Conservation (phyloP, 23 tunicate species). For the Halocynthia aurantium region DNA sequence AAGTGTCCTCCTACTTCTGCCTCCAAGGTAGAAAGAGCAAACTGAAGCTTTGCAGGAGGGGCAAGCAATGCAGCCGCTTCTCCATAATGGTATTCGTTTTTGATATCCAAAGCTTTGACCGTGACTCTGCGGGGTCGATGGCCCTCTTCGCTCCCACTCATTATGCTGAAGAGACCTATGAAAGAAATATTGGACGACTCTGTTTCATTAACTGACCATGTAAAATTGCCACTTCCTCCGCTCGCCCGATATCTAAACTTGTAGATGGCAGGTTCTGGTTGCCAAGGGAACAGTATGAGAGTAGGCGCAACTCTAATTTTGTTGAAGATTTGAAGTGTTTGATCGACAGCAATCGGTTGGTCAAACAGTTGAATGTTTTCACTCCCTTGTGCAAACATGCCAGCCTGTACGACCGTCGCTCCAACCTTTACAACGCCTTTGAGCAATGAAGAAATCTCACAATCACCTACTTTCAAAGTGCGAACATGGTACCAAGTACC, state of each 20-base stretch:
- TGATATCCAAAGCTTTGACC: conserved; percentile 62
- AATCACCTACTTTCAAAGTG: conserved; percentile 33
- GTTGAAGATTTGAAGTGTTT: conserved; percentile 59
- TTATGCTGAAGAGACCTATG: conserved; percentile 45
- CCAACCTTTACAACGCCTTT: conserved; percentile 28
- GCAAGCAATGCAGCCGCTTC: conserved; percentile 31
- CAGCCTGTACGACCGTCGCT: neutral
- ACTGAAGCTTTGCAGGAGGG: conserved; percentile 41
- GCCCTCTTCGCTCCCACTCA: conserved; percentile 10
- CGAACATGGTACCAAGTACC: conserved; percentile 71
- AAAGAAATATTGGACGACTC: conserved; percentile 30
- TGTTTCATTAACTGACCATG: conserved; percentile 60
- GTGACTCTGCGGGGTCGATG: conserved; percentile 26
- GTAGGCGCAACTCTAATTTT: conserved; percentile 44
- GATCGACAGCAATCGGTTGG: conserved; percentile 35
- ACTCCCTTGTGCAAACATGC: neutral
- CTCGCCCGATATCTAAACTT: conserved; percentile 36
- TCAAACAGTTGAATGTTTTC: conserved; percentile 17
- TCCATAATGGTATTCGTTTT: conserved; percentile 67
- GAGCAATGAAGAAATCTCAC: conserved; percentile 38
- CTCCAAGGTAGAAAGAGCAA: conserved; percentile 60
- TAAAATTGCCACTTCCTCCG: conserved; percentile 92
- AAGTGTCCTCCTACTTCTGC: conserved; percentile 48
- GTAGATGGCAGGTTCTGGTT: conserved; percentile 39
- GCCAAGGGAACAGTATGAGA: conserved; percentile 66